Conservation (phyloP, 2,113 vertebrate species). For the Choloepus hoffmanni region DNA sequence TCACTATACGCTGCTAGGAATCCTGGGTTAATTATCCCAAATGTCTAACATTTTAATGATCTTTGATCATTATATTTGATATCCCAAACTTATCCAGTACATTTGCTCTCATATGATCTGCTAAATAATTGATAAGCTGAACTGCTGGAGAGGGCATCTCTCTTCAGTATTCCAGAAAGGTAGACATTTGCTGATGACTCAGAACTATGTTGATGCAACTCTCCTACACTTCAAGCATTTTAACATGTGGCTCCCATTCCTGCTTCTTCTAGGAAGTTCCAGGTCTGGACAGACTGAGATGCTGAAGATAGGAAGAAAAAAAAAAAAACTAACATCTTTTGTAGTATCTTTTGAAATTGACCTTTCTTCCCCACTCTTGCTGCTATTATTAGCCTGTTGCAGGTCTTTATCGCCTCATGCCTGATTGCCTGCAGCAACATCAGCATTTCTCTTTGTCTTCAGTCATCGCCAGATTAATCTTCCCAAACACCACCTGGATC, state of each 20-base stretch:
- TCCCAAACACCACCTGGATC: neutral
- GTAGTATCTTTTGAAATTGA: neutral
- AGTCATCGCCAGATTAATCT: neutral
- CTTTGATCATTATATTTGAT: neutral
- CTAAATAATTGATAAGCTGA: neutral
- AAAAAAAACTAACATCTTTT: neutral
- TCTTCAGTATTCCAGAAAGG: neutral
- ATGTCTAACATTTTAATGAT: neutral
- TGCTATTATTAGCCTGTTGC: neutral
- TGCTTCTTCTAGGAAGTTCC: neutral
- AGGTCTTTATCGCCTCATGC: neutral
- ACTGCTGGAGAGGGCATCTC: neutral
- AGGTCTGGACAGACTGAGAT: neutral
- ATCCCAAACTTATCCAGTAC: neutral
- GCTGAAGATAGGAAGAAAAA: neutral
- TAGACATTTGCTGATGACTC: neutral
- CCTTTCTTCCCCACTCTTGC: neutral
- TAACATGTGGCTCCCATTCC: neutral
- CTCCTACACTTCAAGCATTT: neutral
- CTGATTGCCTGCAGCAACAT: neutral
- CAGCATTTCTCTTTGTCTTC: neutral
- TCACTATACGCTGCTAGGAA: neutral
- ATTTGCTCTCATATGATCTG: neutral
- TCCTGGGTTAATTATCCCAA: neutral
- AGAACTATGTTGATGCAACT: neutral